phyloP scores from a whole-genome alignment of 2,113 vertebrate genomes.

The Lipotes vexillifer region DNA sequence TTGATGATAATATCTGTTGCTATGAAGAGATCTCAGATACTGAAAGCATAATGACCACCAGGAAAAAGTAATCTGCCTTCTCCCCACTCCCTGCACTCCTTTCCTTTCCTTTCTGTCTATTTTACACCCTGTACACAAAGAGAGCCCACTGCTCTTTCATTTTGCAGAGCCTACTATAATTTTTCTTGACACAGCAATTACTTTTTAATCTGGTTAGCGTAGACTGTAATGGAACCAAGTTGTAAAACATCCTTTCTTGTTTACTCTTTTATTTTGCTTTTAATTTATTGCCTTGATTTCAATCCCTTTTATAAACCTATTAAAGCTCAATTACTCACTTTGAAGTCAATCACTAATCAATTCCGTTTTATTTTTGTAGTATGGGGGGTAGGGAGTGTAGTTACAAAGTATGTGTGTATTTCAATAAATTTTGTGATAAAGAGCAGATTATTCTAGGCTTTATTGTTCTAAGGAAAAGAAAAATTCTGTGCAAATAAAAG shows the following conservation, averaged over 20 bases:
- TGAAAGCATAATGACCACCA: not conserved
- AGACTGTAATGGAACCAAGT: constrained; percentile 80
- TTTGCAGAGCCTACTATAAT: constrained; percentile 71
- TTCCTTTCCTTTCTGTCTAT: not conserved
- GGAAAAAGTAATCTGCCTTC: not conserved
- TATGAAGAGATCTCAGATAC: not conserved
- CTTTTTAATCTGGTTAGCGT: constrained; percentile 81
- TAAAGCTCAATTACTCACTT: constrained; percentile 82
- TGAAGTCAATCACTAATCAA: constrained; percentile 83
- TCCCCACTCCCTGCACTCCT: not conserved
- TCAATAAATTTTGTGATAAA: constrained; percentile 47
- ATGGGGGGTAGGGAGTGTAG: not conserved
- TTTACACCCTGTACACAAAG: constrained; percentile 24
- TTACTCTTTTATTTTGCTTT: constrained; percentile 81
- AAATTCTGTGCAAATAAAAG: not conserved
- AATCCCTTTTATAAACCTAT: constrained; percentile 80
- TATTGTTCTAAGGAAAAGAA: not conserved
- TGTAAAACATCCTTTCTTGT: constrained; percentile 83
- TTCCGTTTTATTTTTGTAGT: constrained; percentile 75
- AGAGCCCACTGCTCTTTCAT: constrained; percentile 54
- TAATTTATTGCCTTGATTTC: constrained; percentile 81
- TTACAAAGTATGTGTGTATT: constrained; percentile 36
- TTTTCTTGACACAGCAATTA: constrained; percentile 83
- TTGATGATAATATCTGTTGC: constrained; percentile 9
- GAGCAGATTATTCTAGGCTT: not conserved